Evolutionary conservation across 1,140 invertebrate genomes (phyloP), one percentile per base, ranked within the genome.

Genomic region (Littorina saxatilis): DNA sequence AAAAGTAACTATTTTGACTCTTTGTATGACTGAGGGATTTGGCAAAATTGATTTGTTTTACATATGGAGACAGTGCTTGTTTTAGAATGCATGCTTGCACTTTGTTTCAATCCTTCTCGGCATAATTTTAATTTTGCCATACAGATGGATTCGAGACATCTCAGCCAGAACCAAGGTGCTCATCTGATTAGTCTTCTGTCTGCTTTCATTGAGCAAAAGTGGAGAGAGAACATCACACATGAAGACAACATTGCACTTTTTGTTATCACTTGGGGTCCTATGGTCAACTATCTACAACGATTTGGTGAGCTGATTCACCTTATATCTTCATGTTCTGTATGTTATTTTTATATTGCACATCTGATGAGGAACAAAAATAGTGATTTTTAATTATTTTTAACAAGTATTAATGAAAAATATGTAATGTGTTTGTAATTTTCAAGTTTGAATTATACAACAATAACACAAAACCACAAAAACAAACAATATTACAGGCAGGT

Each of bases 261-360:
- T 32, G 29, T 77, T 15, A 35, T 39, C 50, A 77, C 74, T 13
- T 77, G 74, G 74, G 20, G 1, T 1, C 50, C 52, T 23, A 77
- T 77, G 74, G 55, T 55, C 35, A 77, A 77, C 74, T 77, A 77
- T 52, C 39, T 77, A 1, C 27, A 20, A 20, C 58, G 55, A 61
- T 77, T 77, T 23, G 50, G 74, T 77, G 61, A 72, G 23, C 3
- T 9, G 9, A 63, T 7, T 50, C 9, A 20, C 9, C 9, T 20
- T 11, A 50, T 20, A 50, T 11, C 20, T 7, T 50, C 20, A 20
- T 50, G 7, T 7, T 7, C 9, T 50, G 7, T 50, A 9, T 50
- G 7, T 50, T 50, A 11, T 50, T 50, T 50, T 50, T 7, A 20
- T 20, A 50, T 7, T 50, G 9, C 47, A 20, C 47, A 50, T 7